Base-by-base conservation (phyloP, 2,113 vertebrate species). In the Noctilio leporinus region DNA sequence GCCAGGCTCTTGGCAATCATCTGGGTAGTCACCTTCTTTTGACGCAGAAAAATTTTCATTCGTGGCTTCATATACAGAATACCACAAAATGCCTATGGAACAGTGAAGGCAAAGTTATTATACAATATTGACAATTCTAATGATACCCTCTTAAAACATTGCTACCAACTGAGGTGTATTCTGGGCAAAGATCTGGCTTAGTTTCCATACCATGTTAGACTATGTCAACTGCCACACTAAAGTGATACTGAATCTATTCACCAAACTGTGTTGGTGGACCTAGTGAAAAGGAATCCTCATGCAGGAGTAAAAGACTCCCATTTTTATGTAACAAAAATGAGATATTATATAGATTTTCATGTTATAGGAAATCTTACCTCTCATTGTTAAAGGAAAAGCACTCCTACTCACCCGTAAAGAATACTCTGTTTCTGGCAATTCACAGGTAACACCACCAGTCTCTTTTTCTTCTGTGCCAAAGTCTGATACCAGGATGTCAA, bases 41-140 rank as follows among this genome's bases (percentile, higher is more conserved):
- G 97, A 94, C 98, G 95, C 70, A 99, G 97, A 91, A 99, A 88
- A 77, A 99, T 98, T 97, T 99, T 98, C 91, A 98, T 98, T 81
- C 98, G 97, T 24, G 99, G 98, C 96, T 99, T 99, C 97, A 99
- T 98, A 91, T 99, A 99, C 45, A 99, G 97, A 97, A 99, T 98
- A 92, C 98, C 98, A 96, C 99, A 98, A 96, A 98, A 99, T 38
- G 98, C 98, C 99, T 99, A 97, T 47, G 69, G 78, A 96, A 95
- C 47, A 93, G 67, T 67, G 53, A 93, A 97, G 53, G 51, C 43
- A 97, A 51, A 95, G 73, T 95, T 59, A 96, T n/a, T 94, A 94
- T 22, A 64, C 19, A 19, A 86, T 62, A 77, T 7, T 73, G 6
- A 16, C 40, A 90, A 55, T 93, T 84, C 90, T 91, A 87, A 43